A percentile compares a stretch with the other conserved stretches of the same genome.
Conservation (phyloP, 2,888 invertebrate genomes). For the Cerastis rubricosa region DNA sequence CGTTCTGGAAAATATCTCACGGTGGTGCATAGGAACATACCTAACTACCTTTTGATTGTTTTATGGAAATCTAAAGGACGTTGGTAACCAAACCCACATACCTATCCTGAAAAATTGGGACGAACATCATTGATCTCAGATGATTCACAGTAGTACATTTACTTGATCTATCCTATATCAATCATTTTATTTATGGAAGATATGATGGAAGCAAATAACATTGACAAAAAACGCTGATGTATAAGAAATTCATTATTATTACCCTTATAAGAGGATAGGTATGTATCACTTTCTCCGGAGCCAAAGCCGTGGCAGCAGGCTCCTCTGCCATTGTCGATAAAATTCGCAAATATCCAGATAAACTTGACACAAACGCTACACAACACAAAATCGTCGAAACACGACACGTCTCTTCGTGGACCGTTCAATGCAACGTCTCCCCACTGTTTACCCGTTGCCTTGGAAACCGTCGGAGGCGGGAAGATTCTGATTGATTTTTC, state of each 20-base stretch:
- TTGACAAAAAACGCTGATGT: conserved; percentile 22
- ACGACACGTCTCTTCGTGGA: conserved; percentile 70
- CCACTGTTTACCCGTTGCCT: conserved; percentile 89
- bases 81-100: neutral
- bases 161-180: neutral
- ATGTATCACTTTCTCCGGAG: conserved; percentile 93
- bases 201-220: conserved; percentile 14
- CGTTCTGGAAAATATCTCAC: neutral
- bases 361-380: conserved; percentile 52
- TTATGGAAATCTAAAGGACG: neutral
- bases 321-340: conserved; percentile 83
- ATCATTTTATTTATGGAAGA: neutral
- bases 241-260: conserved; percentile 63
- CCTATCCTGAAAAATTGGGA: neutral
- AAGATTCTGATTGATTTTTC: conserved; percentile 89
- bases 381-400: conserved; percentile 62
- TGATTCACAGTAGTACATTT: neutral
- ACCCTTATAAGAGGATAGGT: conserved; percentile 96
- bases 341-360: conserved; percentile 44
- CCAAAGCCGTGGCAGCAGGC: conserved; percentile 80
- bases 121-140: neutral
- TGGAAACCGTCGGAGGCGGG: conserved; percentile 86
- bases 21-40: neutral
- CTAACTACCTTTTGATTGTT: neutral
- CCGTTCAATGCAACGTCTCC: conserved; percentile 77